phyloP scores from a whole-genome alignment of 2,797 vertebrate species.

The Cephalopachus bancanus region DNA sequence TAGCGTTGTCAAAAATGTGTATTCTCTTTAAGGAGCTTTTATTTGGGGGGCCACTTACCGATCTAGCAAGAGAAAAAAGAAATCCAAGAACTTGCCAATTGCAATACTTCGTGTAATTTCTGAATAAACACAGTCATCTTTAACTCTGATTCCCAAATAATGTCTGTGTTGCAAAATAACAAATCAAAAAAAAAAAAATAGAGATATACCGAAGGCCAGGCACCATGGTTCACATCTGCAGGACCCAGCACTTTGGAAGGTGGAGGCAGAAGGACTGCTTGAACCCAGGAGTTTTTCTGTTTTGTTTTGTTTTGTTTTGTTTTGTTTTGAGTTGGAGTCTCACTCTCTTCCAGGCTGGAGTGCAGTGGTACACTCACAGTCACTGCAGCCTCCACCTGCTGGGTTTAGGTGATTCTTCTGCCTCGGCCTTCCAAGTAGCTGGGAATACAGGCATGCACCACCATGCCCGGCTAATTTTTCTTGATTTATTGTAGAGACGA shows the following conservation, averaged over 20 bases:
- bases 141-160: conserved; percentile 24
- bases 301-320: too few species aligned
- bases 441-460: too few species aligned
- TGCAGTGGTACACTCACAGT: too few species aligned
- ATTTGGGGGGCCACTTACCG: background rate
- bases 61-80: conserved; percentile 35
- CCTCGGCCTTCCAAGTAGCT: too few species aligned
- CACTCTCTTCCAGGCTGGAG: too few species aligned
- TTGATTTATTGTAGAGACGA: too few species aligned
- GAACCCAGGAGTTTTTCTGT: background rate
- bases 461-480: too few species aligned
- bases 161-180: background rate
- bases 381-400: too few species aligned
- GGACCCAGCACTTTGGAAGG: background rate
- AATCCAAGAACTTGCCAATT: background rate
- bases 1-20: background rate
- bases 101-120: background rate
- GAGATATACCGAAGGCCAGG: background rate
- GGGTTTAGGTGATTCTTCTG: too few species aligned
- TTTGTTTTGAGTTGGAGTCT: too few species aligned
- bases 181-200: background rate
- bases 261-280: background rate
- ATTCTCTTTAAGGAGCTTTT: conserved; percentile 41
- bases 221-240: background rate
- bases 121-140: background rate